Evolutionary conservation across 1,140 invertebrate species (phyloP), one percentile per base, ranked within the genome.

Genomic region (Dendroctonus valens): DNA sequence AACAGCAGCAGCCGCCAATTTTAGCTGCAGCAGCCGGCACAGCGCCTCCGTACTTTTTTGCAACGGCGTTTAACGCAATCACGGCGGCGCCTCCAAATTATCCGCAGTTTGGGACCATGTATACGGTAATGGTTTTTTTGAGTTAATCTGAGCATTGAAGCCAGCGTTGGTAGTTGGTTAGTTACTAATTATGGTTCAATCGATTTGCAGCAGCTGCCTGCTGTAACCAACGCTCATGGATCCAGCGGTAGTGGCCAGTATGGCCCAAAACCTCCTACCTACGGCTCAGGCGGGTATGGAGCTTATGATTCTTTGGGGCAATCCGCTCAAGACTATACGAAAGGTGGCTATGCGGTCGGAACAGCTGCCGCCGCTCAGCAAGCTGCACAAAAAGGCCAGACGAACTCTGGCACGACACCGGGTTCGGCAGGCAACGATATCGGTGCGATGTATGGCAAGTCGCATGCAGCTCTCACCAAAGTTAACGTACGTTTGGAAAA

Each of bases 391-490:
- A 73, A 87, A 84, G 79, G 82, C 76, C 83, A 82, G 61, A 80
- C 79, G 59, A 81, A 82, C 72, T 77, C 80, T 73, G 77, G 80
- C 49, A 82, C 82, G 44, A 79, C 84, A 60, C 81, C 83, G 9
- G 83, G 82, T 68, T 86, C 82, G 12, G 81, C 83, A 12, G 84
- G 80, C 38, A 84, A 86, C 53, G 87, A 89, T 72, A 82, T 89
- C 68, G 83, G 85, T 37, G 85, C 83, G 0, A 87, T 88, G 84
- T 90, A 90, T 69, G 84, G 84, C 69, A 91, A 91, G 75, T 85
- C 84, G 73, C 89, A 91, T 72, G 85, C 86, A 46, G 85, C 89
- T 73, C 80, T 90, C 53, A 85, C 85, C 67, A 90, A 90, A 83
- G 89, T 91, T 73, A 88, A 88, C 81, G 85, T 88, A 78, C 85